Conservation (phyloP, 2,113 vertebrate species). For the Apodemus sylvaticus region DNA sequence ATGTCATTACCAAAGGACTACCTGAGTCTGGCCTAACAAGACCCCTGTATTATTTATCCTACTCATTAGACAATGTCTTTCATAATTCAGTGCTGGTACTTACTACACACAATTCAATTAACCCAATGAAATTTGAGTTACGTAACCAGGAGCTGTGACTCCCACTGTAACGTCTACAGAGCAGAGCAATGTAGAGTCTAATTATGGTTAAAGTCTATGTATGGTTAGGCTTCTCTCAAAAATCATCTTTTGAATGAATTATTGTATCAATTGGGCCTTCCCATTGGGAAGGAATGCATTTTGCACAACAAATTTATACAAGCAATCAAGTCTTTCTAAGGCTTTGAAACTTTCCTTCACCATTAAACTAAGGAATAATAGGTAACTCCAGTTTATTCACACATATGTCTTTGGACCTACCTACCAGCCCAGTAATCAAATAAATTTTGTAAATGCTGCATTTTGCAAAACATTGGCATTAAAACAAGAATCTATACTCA, state of each 20-base stretch:
- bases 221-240: background rate
- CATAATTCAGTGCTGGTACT: background rate
- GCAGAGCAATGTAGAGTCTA: background rate
- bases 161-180: background rate
- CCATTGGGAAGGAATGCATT: background rate
- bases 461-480: background rate
- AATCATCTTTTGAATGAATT: background rate
- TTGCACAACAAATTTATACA: background rate
- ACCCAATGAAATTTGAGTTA: too few relatives aligned
- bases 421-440: background rate
- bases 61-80: background rate
- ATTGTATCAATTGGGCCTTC: background rate
- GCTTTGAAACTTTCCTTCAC: background rate
- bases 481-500: background rate
- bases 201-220: background rate
- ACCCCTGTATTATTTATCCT: background rate
- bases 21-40: background rate
- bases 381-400: background rate
- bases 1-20: background rate
- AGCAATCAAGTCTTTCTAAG: too few relatives aligned
- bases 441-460: background rate
- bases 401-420: background rate
- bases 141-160: background rate
- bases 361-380: background rate
- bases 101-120: background rate